Conservation (phyloP, 2,888 invertebrate genomes). For the Dichetophora obliterata region DNA sequence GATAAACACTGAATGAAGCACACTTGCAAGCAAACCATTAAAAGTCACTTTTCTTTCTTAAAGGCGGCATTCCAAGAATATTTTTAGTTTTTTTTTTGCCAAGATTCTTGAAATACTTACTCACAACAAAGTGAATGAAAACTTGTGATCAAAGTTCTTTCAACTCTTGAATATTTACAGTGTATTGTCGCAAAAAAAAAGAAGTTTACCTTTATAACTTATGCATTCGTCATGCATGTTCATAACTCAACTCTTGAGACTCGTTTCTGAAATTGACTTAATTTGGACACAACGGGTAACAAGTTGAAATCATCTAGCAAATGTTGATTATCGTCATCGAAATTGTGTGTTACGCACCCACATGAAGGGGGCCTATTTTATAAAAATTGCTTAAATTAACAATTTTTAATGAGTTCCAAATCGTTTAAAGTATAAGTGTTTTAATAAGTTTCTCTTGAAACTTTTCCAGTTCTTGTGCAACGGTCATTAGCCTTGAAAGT, state of each 20-base stretch:
- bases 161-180: background rate
- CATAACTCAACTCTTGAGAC: background rate
- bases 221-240: background rate
- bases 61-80: background rate
- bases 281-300: background rate
- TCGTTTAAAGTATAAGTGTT: too few relatives aligned
- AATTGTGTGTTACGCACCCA: background rate
- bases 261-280: background rate
- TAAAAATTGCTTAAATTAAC: background rate
- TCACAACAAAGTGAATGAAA: background rate
- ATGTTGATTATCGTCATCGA: background rate
- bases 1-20: background rate
- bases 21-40: background rate
- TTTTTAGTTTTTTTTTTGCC: background rate
- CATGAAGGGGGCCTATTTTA: background rate
- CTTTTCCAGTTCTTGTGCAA: too few relatives aligned
- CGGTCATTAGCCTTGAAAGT: too few relatives aligned
- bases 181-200: background rate
- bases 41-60: background rate
- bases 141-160: background rate
- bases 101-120: background rate
- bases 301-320: background rate
- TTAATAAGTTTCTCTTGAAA: too few relatives aligned
- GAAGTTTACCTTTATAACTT: background rate
- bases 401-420: background rate